A percentile compares a stretch with the other conserved stretches of the same genome.
Evolutionary conservation across 2,797 vertebrate genomes (phyloP).

Genomic region (Benthosema pterotum): DNA sequence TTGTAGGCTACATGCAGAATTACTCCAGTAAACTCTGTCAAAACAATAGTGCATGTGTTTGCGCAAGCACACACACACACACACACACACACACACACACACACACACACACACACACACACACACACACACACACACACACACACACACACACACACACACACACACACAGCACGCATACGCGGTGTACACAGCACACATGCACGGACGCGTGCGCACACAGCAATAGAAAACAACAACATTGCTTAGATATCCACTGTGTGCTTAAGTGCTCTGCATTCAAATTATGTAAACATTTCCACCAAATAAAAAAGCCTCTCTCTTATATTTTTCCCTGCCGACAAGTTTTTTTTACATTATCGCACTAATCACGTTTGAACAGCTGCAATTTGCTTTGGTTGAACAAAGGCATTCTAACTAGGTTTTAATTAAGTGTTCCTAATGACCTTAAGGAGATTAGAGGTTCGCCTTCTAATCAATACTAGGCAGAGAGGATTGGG

Average conservation of each 20-base stretch:
- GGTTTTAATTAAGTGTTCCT: conserved; percentile 99
- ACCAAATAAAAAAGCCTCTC: conserved; percentile 46
- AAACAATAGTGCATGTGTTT: neutral
- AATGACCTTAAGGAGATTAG: conserved; percentile 98
- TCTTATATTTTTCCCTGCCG: conserved; percentile 69
- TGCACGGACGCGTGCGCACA: conserved; percentile 7
- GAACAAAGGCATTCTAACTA: conserved; percentile 93
- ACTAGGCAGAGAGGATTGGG: conserved; percentile 79
- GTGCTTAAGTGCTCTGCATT: conserved; percentile 60
- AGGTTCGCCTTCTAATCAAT: conserved; percentile 97
- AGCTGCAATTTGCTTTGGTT: conserved; percentile 91
- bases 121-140: conserved; percentile 20
- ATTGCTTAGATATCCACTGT: conserved; percentile 50
- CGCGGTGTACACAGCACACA: conserved; percentile 8
- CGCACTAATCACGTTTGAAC: conserved; percentile 92
- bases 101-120: conserved; percentile 11
- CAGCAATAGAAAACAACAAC: conserved; percentile 33
- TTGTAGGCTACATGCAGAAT: conserved; percentile 4
- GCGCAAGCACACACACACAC: neutral
- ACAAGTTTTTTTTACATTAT: conserved; percentile 81
- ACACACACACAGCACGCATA: conserved; percentile 2
- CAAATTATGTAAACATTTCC: conserved; percentile 74
- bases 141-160: conserved; percentile 4
- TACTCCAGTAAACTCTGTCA: conserved; percentile 14
- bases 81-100: too few species aligned